These are phyloP conservation scores for Geotrypetes seraphini DNA, from an alignment of 2,797 vertebrate species.

Conservation along the genomic window DNA sequence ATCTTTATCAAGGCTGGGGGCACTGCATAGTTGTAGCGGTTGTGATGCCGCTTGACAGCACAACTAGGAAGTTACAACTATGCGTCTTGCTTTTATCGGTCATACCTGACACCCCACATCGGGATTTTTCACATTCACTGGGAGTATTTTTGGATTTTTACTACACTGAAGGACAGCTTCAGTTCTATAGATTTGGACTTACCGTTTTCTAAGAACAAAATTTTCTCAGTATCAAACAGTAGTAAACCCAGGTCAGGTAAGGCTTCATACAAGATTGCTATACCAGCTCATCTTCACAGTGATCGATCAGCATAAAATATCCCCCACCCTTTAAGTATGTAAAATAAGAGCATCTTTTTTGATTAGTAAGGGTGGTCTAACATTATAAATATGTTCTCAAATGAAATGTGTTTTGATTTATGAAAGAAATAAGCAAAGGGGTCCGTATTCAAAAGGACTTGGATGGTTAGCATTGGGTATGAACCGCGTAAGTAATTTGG, in stretches of 20 bases:
- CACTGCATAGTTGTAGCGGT: no score
- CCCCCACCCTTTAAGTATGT: constrained; percentile 74
- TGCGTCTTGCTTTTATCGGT: no score
- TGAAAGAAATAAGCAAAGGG: no score
- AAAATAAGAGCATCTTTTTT: constrained; percentile 71
- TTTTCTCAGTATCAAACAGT: constrained; percentile 65
- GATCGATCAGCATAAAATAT: constrained; percentile 76
- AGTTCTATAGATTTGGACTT: constrained; percentile 26
- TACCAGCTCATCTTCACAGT: constrained; percentile 94
- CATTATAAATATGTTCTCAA: constrained; percentile 96
- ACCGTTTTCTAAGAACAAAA: constrained; percentile 71
- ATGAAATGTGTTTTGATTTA: constrained; percentile 79
- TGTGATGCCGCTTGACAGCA: no score
- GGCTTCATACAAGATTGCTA: constrained; percentile 71
- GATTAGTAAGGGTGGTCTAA: constrained; percentile 65
- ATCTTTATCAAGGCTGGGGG: no score
- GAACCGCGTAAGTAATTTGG: no score
- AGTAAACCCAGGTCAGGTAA: constrained; percentile 68
- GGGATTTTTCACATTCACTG: no score
- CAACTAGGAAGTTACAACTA: no score
- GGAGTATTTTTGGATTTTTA: no score
- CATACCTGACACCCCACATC: no score
- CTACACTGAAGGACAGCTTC: constrained; percentile 22
- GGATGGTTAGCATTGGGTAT: no score
- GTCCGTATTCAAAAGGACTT: no score